Base-by-base conservation (phyloP, 2,797 vertebrate genomes). In the Gadopsis bispinosus region DNA sequence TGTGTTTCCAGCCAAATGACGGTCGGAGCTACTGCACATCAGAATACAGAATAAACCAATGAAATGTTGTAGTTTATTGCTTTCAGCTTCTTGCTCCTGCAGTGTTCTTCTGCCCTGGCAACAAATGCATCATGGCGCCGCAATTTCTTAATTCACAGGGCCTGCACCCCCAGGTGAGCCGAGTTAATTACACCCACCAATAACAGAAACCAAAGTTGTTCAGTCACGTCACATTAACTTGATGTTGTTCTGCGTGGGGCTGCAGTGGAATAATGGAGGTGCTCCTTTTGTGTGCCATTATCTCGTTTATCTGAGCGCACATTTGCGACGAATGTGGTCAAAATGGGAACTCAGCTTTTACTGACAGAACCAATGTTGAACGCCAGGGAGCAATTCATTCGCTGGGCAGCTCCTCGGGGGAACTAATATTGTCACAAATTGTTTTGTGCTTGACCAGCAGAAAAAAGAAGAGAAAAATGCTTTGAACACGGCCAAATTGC, bases 391-490 rank as follows among this genome's bases (percentile, higher is more conserved):
- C 76, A n/a, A 75, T 79, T 83, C 65, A 35, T 83, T 86, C 63
- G 59, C 43, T 22, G 66, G 81, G 73, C 43, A 17, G 65, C 63
- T 84, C 58, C 68, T 56, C 16, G 0, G 75, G 76, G 58, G 89
- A 90, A 87, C 85, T 66, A 73, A 83, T 83, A 73, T 53, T 80
- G 79, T 75, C 77, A 65, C 79, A 83, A 68, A 83, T 13, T 19
- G 45, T 73, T 87, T 90, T 92, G 65, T 92, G 91, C 90, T 79
- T 66, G 69, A 78, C 79, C 84, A 85, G 89, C 89, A 88, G 81
- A 91, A 91, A 87, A 75, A 91, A 91, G 87, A 75, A 69, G 29
- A 87, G 60, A 80, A 72, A 86, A 82, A 74, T 73, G 80, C 60
- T 88, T 83, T 73, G 65, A 78, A 78, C 77, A 53, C 10, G 17